A percentile compares a stretch with the other conserved stretches of the same genome.
Conservation (phyloP, 2,888 invertebrate genomes). For the Noctua comes region DNA sequence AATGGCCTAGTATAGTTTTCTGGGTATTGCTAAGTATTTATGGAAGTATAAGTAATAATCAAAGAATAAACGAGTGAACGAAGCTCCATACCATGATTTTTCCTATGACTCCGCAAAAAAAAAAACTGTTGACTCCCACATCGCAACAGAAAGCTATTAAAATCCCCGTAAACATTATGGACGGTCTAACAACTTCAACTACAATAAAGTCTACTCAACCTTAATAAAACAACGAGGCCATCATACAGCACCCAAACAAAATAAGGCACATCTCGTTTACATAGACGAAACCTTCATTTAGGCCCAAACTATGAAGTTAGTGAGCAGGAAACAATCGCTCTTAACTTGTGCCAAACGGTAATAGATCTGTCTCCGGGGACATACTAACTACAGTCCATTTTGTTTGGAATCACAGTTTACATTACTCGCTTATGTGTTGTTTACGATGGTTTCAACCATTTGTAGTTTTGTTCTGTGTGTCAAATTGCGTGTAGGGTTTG, state of each 20-base stretch:
- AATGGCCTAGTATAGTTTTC: not conserved
- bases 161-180: not conserved
- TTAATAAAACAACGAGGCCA: not conserved
- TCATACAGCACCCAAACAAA: not conserved
- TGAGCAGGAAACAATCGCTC: conserved; percentile 49
- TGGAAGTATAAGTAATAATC: not conserved
- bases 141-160: not conserved
- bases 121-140: not conserved
- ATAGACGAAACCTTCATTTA: conserved; percentile 28
- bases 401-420: conserved; percentile 68
- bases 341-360: conserved; percentile 58
- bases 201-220: not conserved
- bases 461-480: conserved; percentile 20
- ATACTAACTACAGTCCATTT: conserved; percentile 60
- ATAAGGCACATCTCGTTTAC: conserved; percentile 26
- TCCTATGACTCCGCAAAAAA: not conserved
- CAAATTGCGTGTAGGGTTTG: conserved; percentile 1
- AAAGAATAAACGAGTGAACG: not conserved
- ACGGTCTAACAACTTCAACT: too few species aligned
- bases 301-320: conserved; percentile 41
- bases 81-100: not conserved
- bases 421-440: conserved; percentile 64
- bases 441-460: conserved; percentile 35
- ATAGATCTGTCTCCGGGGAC: conserved; percentile 63
- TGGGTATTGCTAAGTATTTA: not conserved